Percentiles rank a stretch among this genome's conserved stretches.
These are phyloP conservation scores for Thamnophis sirtalis DNA, from an alignment of 2,113 vertebrate species.

Conservation along the genomic window DNA sequence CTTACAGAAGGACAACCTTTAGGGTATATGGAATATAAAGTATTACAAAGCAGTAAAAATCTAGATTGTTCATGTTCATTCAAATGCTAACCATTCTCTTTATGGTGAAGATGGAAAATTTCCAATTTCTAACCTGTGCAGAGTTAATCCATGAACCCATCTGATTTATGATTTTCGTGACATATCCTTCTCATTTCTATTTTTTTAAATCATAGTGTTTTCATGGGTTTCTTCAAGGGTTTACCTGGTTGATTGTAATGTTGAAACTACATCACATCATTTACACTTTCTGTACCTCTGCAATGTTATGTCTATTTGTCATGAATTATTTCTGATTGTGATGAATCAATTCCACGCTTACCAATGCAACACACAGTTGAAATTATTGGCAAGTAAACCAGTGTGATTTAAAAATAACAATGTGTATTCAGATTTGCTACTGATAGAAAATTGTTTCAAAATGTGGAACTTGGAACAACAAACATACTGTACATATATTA, in stretches of 20 bases:
- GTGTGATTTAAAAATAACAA: neutral
- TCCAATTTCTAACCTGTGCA: neutral
- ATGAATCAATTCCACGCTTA: neutral
- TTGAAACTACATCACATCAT: neutral
- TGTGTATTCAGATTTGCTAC: neutral
- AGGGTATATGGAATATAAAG: neutral
- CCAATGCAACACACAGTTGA: neutral
- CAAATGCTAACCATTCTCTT: neutral
- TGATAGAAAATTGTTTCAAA: neutral
- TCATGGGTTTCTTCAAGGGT: neutral
- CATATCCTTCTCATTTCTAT: neutral
- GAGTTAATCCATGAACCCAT: neutral
- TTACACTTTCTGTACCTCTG: neutral
- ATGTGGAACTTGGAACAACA: neutral
- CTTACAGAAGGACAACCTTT: neutral
- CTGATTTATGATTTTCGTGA: neutral
- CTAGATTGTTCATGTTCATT: neutral
- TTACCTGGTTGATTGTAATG: neutral
- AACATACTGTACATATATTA: neutral
- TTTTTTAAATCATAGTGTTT: neutral
- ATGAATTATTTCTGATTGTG: neutral
- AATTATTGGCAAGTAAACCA: neutral
- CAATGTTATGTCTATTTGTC: neutral
- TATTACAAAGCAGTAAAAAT: neutral
- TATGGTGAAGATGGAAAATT: neutral